Evolutionary conservation across 2,113 vertebrate species (phyloP).

Genomic region (Podarcis cretensis): DNA sequence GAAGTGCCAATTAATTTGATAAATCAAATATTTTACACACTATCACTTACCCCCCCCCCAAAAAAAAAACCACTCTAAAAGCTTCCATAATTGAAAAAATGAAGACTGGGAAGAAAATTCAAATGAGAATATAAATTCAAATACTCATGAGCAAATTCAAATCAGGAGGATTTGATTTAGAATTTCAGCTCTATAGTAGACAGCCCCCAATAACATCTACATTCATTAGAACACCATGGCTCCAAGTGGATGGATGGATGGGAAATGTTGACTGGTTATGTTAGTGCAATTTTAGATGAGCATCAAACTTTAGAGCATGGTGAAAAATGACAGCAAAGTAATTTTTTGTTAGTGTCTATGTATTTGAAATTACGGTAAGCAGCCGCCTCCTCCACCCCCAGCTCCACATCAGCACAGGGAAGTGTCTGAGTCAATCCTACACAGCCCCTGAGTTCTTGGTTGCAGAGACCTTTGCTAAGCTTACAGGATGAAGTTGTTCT

Average conservation of each 20-base stretch:
- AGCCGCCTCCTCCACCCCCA: neutral
- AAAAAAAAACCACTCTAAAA: too few species aligned
- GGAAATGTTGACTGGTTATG: neutral
- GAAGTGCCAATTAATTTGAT: too few species aligned
- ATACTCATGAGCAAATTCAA: neutral
- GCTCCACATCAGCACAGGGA: neutral
- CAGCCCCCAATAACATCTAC: neutral
- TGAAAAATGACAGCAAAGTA: neutral
- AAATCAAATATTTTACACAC: too few species aligned
- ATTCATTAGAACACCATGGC: neutral
- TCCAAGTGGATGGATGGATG: neutral
- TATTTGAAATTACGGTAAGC: neutral
- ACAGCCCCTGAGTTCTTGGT: neutral
- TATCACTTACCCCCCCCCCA: too few species aligned
- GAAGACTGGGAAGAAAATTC: neutral
- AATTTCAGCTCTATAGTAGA: neutral
- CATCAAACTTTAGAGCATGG: neutral
- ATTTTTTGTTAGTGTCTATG: neutral
- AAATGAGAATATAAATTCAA: neutral
- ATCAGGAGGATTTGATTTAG: neutral
- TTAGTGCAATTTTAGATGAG: neutral
- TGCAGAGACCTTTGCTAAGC: neutral
- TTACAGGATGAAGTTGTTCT: neutral
- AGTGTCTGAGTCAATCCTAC: neutral
- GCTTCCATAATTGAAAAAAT: too few species aligned